Conservation (phyloP, 2,797 vertebrate species). For the Manis javanica region DNA sequence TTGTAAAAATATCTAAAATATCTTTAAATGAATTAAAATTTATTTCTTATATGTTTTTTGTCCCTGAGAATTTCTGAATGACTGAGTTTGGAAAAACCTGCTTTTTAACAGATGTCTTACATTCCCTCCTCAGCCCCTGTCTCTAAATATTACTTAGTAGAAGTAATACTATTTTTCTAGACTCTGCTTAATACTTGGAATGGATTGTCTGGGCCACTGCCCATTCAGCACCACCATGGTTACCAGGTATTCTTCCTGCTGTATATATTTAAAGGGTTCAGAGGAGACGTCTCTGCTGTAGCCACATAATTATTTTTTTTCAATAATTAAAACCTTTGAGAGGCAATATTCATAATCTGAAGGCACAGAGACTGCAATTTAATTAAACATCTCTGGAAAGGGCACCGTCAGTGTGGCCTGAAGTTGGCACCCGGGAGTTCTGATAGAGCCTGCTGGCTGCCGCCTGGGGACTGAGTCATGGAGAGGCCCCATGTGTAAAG, state of each 20-base stretch:
- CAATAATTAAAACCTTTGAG: not conserved
- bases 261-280: conserved; percentile 48
- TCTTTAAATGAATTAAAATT: conserved; percentile 20
- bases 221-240: conserved; percentile 19
- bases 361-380: not conserved
- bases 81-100: conserved; percentile 7
- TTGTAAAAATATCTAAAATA: conserved; percentile 2
- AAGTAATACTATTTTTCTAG: conserved; percentile 61
- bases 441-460: not conserved
- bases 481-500: not conserved
- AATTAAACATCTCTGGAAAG: not conserved
- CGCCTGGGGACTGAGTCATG: conserved; percentile 62
- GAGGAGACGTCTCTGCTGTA: not conserved
- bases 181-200: conserved; percentile 61
- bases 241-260: conserved; percentile 60
- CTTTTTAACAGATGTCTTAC: conserved; percentile 36
- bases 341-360: not conserved
- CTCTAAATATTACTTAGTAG: conserved; percentile 58
- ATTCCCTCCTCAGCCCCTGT: not conserved
- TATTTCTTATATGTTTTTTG: not conserved
- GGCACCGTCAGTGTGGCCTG: not conserved
- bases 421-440: not conserved
- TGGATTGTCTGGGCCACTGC: conserved; percentile 20
- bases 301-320: not conserved
- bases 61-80: conserved; percentile 47